phyloP scores from a whole-genome alignment of 1,140 invertebrate genomes.

The Periplaneta americana region DNA sequence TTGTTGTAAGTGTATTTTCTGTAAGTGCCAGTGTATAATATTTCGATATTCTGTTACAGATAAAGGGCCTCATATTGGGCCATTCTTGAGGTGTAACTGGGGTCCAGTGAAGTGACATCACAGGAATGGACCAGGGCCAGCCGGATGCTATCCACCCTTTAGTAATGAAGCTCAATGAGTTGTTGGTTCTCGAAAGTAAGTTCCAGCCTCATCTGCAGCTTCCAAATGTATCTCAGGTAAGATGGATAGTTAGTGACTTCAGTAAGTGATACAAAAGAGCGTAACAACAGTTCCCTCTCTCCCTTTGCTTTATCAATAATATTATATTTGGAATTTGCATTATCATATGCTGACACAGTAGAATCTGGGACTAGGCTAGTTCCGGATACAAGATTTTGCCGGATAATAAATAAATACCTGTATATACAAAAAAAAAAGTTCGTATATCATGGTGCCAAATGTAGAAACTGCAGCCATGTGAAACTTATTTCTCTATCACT shows the following conservation, averaged over 20 bases:
- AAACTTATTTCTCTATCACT: no score
- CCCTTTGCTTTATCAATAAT: background rate
- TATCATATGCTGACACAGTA: no score
- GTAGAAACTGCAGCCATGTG: no score
- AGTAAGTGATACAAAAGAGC: no score
- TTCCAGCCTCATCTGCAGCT: slow-evolving; percentile 28
- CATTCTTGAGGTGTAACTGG: slow-evolving; percentile 20
- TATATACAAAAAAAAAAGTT: no score
- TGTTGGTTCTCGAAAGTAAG: slow-evolving; percentile 26
- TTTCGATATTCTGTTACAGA: background rate
- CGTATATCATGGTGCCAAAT: no score
- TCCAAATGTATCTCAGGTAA: slow-evolving; percentile 24
- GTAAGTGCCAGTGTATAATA: no score
- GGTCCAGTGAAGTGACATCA: slow-evolving; percentile 17
- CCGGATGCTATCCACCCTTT: slow-evolving; percentile 21
- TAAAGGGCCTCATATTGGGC: slow-evolving; percentile 16
- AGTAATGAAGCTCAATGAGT: slow-evolving; percentile 25
- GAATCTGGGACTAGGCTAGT: no score
- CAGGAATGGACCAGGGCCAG: slow-evolving; percentile 20
- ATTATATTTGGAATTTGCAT: background rate
- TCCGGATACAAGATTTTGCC: no score
- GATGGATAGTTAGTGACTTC: no score
- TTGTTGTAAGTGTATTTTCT: no score
- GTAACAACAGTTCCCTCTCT: background rate
- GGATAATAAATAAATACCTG: no score